Percentiles rank a stretch among this genome's conserved stretches.
These are phyloP conservation scores for Tenthredo distinguenda DNA, from an alignment of 2,888 invertebrate species.

Conservation along the genomic window DNA sequence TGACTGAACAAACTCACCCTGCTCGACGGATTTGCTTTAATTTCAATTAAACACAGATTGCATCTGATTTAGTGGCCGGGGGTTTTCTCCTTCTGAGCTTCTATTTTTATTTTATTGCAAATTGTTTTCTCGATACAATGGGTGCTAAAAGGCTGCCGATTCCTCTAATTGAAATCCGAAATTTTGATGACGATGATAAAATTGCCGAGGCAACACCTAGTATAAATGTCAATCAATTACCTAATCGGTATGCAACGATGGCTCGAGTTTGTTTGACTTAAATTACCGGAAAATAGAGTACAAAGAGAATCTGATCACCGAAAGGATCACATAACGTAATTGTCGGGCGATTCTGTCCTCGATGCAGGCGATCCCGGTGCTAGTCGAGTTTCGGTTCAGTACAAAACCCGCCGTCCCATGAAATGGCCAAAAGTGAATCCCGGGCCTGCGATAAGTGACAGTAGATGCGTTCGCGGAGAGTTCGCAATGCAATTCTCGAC, in stretches of 20 bases:
- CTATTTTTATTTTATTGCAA: neutral
- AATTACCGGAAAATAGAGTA: constrained; percentile 41
- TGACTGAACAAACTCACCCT: constrained; percentile 41
- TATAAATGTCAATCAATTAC: constrained; percentile 37
- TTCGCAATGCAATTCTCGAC: constrained; percentile 4
- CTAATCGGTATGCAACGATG: constrained; percentile 13
- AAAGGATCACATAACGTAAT: constrained; percentile 46
- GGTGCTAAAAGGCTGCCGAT: neutral
- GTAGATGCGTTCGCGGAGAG: neutral
- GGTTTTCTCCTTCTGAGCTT: neutral
- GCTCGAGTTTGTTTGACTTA: neutral
- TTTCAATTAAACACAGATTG: constrained; percentile 48
- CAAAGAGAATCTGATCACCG: constrained; percentile 33
- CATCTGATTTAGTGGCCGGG: constrained; percentile 31
- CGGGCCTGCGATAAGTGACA: neutral
- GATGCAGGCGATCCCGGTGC: neutral
- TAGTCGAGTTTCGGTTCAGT: constrained; percentile 14
- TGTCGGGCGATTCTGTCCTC: neutral
- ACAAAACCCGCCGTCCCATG: constrained; percentile 15
- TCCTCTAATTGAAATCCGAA: neutral
- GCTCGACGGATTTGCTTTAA: constrained; percentile 46
- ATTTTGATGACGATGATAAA: neutral
- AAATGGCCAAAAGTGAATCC: neutral
- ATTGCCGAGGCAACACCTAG: neutral
- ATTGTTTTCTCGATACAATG: neutral